Base-by-base conservation (phyloP, 2,797 vertebrate genomes). In the Lophius americanus region DNA sequence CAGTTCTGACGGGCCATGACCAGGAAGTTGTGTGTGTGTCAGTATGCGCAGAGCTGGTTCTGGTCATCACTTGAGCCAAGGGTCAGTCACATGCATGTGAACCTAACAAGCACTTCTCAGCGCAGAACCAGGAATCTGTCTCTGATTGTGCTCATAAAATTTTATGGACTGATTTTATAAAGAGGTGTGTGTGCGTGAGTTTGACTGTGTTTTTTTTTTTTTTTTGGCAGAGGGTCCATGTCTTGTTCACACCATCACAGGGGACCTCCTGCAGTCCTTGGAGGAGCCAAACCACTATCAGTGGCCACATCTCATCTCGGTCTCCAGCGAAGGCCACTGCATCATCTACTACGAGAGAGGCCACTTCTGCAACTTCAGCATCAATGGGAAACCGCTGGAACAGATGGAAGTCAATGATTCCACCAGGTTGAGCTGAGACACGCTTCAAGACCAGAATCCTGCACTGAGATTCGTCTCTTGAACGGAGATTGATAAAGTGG, bases 221-320 rank as follows among this genome's bases (percentile, higher is more conserved):
- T 46, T 12, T 64, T 82, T 49, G 76, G 46, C 90, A 99, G 98
- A 98, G 91, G 98, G 98, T 35, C 98, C 98, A 23, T 99, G 98
- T 91, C 94, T 99, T 64, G 97, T 99, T 56, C 98, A 99, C 85
- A 99, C 98, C 65, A 99, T 99, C 91, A 99, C 98, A n/a, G 98
- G 98, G 69, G 98, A 99, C 79, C 91, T 99, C 78, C 93, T 99
- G 70, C 93, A 97, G 83, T 96, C 98, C 73, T 91, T 99, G 11
- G 98, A 99, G 79, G 97, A 95, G 51, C 97, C 98, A 11, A 96
- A 98, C 63, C 93, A 93, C 91, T 98, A 95, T 81, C 83, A 93
- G 73, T 91, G 92, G 43, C 97, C 98, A 9, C 95, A 96, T 52
- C 88, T 99, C 84, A 99, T 98, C 90, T 94, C 96, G 0, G 97